phyloP scores from a whole-genome alignment of 2,888 invertebrate species.

The Pheosia gnoma region DNA sequence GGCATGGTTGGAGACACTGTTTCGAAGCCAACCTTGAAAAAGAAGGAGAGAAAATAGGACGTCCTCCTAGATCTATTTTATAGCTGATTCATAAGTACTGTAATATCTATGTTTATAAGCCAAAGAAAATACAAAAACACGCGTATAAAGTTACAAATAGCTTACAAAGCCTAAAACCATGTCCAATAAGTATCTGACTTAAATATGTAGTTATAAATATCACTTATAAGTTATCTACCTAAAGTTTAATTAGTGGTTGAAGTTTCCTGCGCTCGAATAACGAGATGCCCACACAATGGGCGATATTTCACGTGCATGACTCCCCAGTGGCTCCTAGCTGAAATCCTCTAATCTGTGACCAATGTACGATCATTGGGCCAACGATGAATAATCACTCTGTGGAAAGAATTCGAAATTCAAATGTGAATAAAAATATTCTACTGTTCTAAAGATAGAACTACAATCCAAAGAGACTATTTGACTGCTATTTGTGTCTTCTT shows the following conservation, averaged over 20 bases:
- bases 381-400: background rate
- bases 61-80: too few relatives aligned
- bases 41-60: too few relatives aligned
- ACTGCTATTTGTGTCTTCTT: too few relatives aligned
- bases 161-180: conserved; percentile 15
- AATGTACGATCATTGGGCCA: conserved; percentile 35
- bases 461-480: too few relatives aligned
- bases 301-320: conserved; percentile 54
- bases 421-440: conserved; percentile 15
- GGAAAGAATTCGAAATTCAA: background rate
- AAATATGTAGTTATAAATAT: conserved; percentile 54
- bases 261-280: conserved; percentile 37
- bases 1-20: too few relatives aligned
- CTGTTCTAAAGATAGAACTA: too few relatives aligned
- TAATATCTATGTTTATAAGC: too few relatives aligned
- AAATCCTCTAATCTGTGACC: conserved; percentile 29
- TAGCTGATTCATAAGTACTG: too few relatives aligned
- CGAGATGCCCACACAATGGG: conserved; percentile 26
- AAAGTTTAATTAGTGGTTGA: conserved; percentile 59
- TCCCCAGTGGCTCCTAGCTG: conserved; percentile 47
- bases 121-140: too few relatives aligned
- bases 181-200: conserved; percentile 33
- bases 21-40: too few relatives aligned
- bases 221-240: conserved; percentile 40
- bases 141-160: conserved; percentile 1